Conservation (phyloP, 2,113 vertebrate species). For the Malurus cyaneus region DNA sequence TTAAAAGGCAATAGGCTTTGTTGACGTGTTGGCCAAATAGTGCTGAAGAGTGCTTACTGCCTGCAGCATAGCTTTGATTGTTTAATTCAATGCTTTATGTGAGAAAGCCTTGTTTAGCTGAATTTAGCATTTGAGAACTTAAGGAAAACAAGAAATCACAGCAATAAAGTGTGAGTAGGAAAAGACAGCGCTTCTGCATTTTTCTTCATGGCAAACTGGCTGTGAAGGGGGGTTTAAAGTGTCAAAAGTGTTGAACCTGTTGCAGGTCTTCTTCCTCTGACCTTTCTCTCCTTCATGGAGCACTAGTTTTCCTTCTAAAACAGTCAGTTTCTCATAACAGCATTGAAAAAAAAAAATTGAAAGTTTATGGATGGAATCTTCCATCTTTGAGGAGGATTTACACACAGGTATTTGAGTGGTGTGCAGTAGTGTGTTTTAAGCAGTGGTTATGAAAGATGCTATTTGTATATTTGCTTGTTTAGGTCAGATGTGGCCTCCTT, state of each 20-base stretch:
- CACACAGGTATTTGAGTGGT: background rate
- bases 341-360: background rate
- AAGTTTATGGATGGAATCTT: background rate
- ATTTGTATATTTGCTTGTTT: background rate
- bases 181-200: background rate
- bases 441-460: background rate
- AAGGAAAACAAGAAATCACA: background rate
- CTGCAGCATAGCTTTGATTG: background rate
- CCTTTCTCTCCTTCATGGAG: background rate
- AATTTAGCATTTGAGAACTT: background rate
- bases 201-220: background rate
- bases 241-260: background rate
- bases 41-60: background rate
- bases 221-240: background rate
- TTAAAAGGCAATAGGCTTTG: background rate
- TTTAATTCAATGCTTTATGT: background rate
- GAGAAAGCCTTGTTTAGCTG: background rate
- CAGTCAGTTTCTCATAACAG: background rate
- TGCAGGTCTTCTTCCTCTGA: background rate
- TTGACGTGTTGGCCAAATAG: background rate
- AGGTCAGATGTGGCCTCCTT: background rate
- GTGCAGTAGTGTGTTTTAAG: background rate
- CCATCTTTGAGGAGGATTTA: background rate
- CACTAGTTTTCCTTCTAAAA: background rate
- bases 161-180: background rate